Conservation (phyloP, 2,113 vertebrate species). For the Odocoileus hemionus region DNA sequence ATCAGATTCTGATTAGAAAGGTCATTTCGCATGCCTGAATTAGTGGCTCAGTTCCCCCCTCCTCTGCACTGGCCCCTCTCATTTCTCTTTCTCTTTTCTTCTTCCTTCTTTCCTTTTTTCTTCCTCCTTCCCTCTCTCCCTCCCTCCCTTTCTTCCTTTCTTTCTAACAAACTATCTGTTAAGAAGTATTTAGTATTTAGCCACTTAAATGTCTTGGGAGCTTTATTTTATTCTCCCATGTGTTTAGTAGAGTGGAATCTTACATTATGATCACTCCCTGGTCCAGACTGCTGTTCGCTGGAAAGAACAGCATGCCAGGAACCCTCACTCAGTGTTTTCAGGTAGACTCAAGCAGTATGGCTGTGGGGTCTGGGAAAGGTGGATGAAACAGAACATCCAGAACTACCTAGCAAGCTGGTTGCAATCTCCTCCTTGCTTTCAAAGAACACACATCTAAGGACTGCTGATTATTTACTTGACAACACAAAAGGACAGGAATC, state of each 20-base stretch:
- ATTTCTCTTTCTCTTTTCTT: not conserved
- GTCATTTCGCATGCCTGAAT: not conserved
- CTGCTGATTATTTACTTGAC: not conserved
- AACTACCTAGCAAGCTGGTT: not conserved
- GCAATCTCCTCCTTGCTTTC: not conserved
- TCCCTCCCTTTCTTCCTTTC: not conserved
- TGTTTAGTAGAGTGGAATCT: not conserved
- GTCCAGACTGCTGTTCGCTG: not conserved
- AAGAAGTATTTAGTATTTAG: not conserved
- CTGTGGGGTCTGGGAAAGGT: not conserved
- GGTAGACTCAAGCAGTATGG: not conserved
- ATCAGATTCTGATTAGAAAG: not conserved
- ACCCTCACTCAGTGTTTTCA: not conserved
- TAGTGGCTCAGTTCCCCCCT: not conserved
- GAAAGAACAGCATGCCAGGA: not conserved
- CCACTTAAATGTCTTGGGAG: not conserved
- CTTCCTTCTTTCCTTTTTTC: too few relatives aligned
- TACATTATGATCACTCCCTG: not conserved
- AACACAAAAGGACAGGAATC: not conserved
- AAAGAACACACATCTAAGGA: not conserved
- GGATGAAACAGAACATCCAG: not conserved
- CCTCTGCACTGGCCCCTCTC: not conserved
- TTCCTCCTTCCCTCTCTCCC: fast-evolving
- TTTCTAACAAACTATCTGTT: not conserved
- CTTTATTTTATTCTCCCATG: not conserved